Conservation (phyloP, 1,140 invertebrate genomes). For the Heliconius nattereri region DNA sequence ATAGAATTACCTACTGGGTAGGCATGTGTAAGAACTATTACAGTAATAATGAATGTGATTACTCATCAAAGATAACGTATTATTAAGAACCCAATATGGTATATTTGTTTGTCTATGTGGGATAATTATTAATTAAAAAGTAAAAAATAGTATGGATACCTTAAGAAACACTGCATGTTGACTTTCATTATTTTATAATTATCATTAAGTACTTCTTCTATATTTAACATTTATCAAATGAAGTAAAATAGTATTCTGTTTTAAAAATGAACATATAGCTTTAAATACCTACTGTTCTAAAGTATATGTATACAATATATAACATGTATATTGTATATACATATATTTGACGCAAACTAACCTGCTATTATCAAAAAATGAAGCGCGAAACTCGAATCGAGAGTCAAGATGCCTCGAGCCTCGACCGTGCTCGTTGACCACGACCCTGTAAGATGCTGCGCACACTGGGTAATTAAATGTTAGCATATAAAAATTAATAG, state of each 20-base stretch:
- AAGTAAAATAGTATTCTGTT: no score
- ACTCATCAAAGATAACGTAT: background rate
- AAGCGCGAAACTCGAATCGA: conserved; percentile 40
- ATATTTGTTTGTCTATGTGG: conserved; percentile 6
- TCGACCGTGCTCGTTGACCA: conserved; percentile 33
- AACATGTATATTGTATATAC: background rate
- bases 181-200: no score
- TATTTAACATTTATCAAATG: no score
- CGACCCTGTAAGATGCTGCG: conserved; percentile 12
- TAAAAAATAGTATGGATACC: no score
- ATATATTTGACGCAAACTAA: conserved; percentile 42
- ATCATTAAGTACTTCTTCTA: no score
- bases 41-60: conserved; percentile 6
- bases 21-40: background rate
- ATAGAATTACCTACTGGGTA: background rate
- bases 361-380: conserved; percentile 47
- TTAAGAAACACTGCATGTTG: no score
- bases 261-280: no score
- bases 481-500: background rate
- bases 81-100: conserved; percentile 19
- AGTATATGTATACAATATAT: background rate
- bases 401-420: conserved; percentile 26
- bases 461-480: conserved; percentile 10
- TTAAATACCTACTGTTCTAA: background rate
- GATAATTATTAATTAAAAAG: background rate